These are phyloP conservation scores for Bombus difficillimus DNA, from an alignment of 1,140 invertebrate species.

Conservation along the genomic window DNA sequence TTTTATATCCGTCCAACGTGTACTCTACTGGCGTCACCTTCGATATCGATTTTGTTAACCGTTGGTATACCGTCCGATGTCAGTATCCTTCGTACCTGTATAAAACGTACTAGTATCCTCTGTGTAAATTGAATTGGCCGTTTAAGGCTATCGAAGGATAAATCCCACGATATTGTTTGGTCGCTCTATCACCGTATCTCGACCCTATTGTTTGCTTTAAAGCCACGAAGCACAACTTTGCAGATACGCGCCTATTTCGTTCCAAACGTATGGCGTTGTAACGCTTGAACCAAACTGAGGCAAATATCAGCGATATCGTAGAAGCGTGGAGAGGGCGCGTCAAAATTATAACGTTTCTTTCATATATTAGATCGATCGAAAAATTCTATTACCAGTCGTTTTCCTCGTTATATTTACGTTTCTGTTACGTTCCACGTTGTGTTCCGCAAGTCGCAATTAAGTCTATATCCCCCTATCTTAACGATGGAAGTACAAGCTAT, in stretches of 20 bases:
- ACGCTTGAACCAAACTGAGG: background rate
- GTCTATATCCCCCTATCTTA: too few species aligned
- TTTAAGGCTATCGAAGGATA: conserved; percentile 23
- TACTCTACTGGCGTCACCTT: background rate
- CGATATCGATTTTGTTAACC: conserved; percentile 13
- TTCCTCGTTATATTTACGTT: too few species aligned
- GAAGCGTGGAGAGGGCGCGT: too few species aligned
- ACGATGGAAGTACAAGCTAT: too few species aligned
- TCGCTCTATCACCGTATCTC: background rate
- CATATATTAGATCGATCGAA: too few species aligned
- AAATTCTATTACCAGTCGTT: background rate
- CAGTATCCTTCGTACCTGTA: background rate
- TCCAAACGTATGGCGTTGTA: background rate
- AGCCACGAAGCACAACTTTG: background rate
- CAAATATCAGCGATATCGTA: too few species aligned
- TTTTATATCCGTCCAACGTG: background rate
- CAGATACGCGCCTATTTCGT: background rate
- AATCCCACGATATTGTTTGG: conserved; percentile 13
- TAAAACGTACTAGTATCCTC: background rate
- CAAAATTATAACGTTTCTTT: background rate
- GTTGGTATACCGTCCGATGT: background rate
- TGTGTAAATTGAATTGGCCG: conserved; percentile 28
- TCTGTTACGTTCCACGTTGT: too few species aligned
- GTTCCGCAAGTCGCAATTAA: too few species aligned
- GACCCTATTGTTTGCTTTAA: background rate